Percentiles rank a stretch among this genome's conserved stretches.
phyloP scores from a whole-genome alignment of 37 sponge, comb jelly and placozoan genomes.

The Aphrocallistes beatrix region DNA sequence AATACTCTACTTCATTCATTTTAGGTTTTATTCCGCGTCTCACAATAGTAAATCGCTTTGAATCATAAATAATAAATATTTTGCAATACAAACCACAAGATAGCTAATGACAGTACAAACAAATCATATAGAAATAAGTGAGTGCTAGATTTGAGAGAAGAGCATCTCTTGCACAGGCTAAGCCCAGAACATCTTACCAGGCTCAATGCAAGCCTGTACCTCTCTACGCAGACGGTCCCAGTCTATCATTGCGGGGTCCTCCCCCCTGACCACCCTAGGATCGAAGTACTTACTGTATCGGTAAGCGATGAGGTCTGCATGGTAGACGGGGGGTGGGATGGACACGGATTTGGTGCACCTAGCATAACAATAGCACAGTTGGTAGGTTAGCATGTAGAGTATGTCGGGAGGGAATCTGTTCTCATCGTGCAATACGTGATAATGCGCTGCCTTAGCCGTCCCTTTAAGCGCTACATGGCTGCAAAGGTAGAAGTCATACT shows the following conservation, averaged over 20 bases:
- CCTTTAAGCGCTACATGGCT: neutral
- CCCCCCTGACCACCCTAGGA: neutral
- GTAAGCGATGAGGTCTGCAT: neutral
- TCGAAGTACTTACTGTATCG: neutral
- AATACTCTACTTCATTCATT: too few relatives aligned
- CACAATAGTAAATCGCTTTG: too few relatives aligned
- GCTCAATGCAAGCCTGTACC: neutral
- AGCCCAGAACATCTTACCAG: conserved; percentile 9
- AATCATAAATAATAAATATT: too few relatives aligned
- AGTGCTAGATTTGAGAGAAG: too few relatives aligned
- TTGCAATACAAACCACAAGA: too few relatives aligned
- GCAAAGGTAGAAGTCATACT: neutral
- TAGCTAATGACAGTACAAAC: too few relatives aligned
- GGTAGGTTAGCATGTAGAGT: neutral
- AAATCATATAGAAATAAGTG: too few relatives aligned
- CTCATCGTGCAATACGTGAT: neutral
- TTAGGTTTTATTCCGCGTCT: too few relatives aligned
- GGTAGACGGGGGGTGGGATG: neutral
- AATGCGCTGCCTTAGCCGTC: neutral
- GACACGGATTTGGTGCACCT: neutral
- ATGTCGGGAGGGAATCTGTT: neutral
- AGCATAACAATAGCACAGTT: neutral
- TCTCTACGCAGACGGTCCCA: neutral
- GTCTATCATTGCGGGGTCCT: neutral
- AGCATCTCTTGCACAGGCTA: too few relatives aligned